Evolutionary conservation across 2,888 invertebrate genomes (phyloP).

Genomic region (Sminthurinus aureus): DNA sequence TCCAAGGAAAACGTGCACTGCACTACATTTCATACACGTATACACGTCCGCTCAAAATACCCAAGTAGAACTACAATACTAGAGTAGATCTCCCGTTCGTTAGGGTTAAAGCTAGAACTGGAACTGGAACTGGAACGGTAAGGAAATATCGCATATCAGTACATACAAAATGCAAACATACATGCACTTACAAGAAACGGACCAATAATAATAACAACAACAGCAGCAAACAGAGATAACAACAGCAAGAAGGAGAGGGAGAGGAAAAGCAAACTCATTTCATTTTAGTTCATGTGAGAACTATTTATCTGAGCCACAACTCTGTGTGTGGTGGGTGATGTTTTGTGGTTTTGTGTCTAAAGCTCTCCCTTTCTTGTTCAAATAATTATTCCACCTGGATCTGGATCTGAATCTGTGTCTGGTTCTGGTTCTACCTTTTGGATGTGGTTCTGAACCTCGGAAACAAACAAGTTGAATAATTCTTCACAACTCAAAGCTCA

Average conservation of each 20-base stretch:
- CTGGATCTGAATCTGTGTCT: neutral
- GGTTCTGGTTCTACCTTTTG: too few relatives aligned
- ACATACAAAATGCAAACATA: too few relatives aligned
- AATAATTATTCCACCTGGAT: slow-evolving; percentile 20
- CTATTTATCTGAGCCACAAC: neutral
- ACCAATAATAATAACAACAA: neutral
- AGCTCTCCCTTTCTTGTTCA: slow-evolving; percentile 11
- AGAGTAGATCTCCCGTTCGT: too few relatives aligned
- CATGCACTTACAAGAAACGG: neutral
- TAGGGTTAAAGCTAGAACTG: too few relatives aligned
- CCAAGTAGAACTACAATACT: too few relatives aligned
- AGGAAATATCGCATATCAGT: too few relatives aligned
- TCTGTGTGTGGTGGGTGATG: slow-evolving; percentile 11
- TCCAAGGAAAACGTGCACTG: too few relatives aligned
- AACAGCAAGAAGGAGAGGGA: neutral
- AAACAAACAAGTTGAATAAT: neutral
- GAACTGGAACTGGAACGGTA: too few relatives aligned
- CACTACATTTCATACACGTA: too few relatives aligned
- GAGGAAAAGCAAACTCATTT: neutral
- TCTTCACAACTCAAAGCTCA: neutral
- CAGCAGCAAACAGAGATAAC: neutral
- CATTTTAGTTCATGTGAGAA: slow-evolving; percentile 4
- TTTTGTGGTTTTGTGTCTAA: neutral
- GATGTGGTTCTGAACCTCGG: neutral
- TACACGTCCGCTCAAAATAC: too few relatives aligned